Conservation (phyloP, 1,140 invertebrate species). For the Caenorhabditis brenneri region DNA sequence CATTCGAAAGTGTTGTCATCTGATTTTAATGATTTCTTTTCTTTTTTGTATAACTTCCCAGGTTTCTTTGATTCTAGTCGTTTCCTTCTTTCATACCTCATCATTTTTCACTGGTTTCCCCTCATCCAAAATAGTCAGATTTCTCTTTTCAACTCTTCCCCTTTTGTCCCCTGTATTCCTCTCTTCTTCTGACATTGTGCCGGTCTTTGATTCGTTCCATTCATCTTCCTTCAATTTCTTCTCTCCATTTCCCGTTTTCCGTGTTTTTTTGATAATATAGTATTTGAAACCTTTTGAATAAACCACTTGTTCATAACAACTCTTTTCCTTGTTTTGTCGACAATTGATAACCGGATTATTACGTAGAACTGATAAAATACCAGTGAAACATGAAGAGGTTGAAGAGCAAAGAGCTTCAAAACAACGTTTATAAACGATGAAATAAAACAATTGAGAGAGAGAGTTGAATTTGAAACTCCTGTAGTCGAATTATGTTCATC, state of each 20-base stretch:
- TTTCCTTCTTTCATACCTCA: background rate
- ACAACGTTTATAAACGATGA: background rate
- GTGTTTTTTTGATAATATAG: background rate
- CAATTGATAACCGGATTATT: background rate
- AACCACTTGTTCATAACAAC: conserved; percentile 11
- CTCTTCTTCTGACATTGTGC: background rate
- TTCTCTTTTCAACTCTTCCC: background rate
- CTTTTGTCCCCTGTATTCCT: background rate
- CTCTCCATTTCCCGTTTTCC: background rate
- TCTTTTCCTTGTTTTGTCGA: background rate
- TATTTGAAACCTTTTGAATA: background rate
- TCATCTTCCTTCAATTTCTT: conserved; percentile 7
- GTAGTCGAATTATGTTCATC: background rate
- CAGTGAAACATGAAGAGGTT: background rate
- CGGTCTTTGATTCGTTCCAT: conserved; percentile 30
- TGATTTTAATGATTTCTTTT: background rate
- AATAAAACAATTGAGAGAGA: background rate
- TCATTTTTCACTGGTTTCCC: background rate
- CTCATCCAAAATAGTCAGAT: conserved; percentile 6
- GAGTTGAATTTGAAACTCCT: background rate
- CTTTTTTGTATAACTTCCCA: background rate
- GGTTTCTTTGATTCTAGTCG: background rate
- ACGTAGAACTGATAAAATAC: background rate
- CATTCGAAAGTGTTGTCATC: conserved; percentile 34
- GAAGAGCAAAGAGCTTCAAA: conserved; percentile 10